Conservation (phyloP, 2,797 vertebrate genomes). For the Adelosebastes latens region DNA sequence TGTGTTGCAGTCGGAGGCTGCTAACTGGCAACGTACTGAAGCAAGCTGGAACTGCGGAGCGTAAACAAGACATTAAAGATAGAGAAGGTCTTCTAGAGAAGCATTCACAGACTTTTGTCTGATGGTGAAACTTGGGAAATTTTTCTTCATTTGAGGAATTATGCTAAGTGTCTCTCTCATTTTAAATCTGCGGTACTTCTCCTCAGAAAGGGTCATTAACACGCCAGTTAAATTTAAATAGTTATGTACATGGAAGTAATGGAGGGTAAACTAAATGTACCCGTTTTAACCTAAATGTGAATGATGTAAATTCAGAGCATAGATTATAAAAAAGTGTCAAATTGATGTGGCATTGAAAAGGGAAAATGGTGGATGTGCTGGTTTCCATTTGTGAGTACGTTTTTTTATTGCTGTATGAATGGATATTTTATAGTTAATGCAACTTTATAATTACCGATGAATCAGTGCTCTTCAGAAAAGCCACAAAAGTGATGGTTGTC, state of each 20-base stretch:
- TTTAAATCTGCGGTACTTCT: constrained; percentile 13
- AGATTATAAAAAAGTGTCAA: not conserved
- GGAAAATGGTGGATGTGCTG: not conserved
- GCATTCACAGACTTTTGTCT: constrained; percentile 13
- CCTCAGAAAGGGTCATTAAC: constrained; percentile 15
- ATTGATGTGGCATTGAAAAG: not conserved
- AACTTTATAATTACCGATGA: not conserved
- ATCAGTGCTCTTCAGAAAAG: not conserved
- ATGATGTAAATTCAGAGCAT: constrained; percentile 2
- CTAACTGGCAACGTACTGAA: constrained; percentile 73
- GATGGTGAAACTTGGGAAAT: constrained; percentile 15
- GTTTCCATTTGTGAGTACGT: not conserved
- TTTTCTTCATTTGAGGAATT: constrained; percentile 20
- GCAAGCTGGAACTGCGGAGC: constrained; percentile 55
- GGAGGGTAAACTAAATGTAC: constrained; percentile 4
- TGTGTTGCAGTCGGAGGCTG: constrained; percentile 75
- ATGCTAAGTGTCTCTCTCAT: constrained; percentile 18
- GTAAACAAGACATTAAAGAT: constrained; percentile 77
- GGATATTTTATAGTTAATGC: not conserved
- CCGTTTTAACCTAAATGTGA: constrained; percentile 6
- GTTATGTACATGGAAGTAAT: constrained; percentile 3
- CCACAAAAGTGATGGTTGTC: not conserved
- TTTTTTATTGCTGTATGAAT: not conserved
- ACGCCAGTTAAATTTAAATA: constrained; percentile 12
- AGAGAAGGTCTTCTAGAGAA: constrained; percentile 37